A percentile compares a stretch with the other conserved stretches of the same genome.
phyloP scores from a whole-genome alignment of 2,797 vertebrate genomes.

The Catharus ustulatus region DNA sequence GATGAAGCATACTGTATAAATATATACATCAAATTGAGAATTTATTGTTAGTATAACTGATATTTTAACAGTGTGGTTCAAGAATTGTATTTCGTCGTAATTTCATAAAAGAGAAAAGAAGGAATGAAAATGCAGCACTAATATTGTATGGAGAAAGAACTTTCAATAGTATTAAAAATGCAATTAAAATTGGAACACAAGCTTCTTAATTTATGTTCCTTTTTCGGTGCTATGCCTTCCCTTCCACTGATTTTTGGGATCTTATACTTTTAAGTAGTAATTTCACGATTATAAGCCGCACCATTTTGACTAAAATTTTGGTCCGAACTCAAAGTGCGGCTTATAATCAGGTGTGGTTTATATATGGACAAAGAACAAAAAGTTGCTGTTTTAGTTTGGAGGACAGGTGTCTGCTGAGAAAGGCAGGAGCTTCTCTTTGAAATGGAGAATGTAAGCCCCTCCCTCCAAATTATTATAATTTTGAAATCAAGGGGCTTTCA shows the following conservation, averaged over 20 bases:
- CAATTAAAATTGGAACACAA: not conserved
- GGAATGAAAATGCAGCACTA: not conserved
- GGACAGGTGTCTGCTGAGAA: no score
- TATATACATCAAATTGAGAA: not conserved
- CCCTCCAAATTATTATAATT: no score
- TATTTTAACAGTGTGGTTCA: not conserved
- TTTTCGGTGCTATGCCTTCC: not conserved
- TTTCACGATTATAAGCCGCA: no score
- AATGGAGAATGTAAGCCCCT: no score
- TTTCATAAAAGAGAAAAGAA: not conserved
- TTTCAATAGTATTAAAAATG: not conserved
- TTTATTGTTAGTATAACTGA: not conserved
- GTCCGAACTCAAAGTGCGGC: no score
- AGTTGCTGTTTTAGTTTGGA: no score
- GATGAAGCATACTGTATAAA: not conserved
- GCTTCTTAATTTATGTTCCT: not conserved
- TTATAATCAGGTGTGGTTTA: no score
- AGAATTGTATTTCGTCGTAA: not conserved
- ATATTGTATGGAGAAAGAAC: not conserved
- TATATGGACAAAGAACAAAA: no score
- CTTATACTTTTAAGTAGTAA: not conserved
- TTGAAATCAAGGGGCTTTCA: no score
- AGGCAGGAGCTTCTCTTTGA: no score
- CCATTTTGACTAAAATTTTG: no score
- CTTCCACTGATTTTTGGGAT: not conserved